These are phyloP conservation scores for Hyla sarda DNA, from an alignment of 2,113 vertebrate species.

Conservation along the genomic window DNA sequence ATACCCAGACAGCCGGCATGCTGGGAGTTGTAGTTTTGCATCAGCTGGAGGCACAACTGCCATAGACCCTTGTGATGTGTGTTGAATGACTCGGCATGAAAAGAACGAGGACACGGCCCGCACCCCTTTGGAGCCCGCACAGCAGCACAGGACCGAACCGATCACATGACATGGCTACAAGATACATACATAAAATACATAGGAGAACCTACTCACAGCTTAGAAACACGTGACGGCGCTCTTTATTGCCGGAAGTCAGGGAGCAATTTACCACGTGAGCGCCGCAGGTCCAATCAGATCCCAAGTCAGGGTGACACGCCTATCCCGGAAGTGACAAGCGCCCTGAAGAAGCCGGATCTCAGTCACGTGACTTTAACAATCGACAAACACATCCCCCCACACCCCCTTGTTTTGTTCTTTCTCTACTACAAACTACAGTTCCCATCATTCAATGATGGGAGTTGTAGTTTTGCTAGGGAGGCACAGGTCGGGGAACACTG, in stretches of 20 bases:
- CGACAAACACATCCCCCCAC: too few relatives aligned
- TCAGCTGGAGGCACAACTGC: too few relatives aligned
- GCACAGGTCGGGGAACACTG: too few relatives aligned
- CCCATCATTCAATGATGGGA: too few relatives aligned
- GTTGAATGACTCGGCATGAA: too few relatives aligned
- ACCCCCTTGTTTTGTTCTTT: too few relatives aligned
- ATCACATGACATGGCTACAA: neutral
- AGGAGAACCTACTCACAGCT: neutral
- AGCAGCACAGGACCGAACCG: neutral
- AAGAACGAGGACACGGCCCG: too few relatives aligned
- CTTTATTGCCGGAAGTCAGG: conserved; percentile 39
- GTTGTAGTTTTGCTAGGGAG: too few relatives aligned
- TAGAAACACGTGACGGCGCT: conserved; percentile 14
- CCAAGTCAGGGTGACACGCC: neutral
- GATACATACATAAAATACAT: neutral
- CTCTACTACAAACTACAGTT: neutral
- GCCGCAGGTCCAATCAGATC: neutral
- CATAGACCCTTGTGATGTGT: too few relatives aligned
- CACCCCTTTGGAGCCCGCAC: too few relatives aligned
- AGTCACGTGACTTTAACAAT: neutral
- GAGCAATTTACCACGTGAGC: neutral
- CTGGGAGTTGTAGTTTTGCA: too few relatives aligned
- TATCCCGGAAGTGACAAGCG: neutral
- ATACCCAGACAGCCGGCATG: too few relatives aligned
- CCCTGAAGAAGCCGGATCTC: neutral